These are phyloP conservation scores for Charina bottae DNA, from an alignment of 2,113 vertebrate species.

Conservation along the genomic window DNA sequence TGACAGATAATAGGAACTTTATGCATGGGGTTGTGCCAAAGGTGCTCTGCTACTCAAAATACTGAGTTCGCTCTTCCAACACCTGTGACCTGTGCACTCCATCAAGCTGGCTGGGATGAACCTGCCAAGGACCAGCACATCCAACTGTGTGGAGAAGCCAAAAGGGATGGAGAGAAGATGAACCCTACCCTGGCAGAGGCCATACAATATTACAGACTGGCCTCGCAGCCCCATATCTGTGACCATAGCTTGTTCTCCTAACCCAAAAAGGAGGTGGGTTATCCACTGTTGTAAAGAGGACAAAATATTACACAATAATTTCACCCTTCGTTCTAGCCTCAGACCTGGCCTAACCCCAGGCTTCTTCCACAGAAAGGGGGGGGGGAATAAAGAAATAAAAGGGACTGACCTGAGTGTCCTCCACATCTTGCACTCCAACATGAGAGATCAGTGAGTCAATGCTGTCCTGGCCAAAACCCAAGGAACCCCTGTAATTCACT, in stretches of 20 bases:
- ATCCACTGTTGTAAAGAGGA: background rate
- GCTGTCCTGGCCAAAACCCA: constrained; percentile 84
- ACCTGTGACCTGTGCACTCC: background rate
- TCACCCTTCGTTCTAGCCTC: background rate
- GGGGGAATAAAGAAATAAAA: background rate
- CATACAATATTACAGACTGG: background rate
- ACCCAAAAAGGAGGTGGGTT: background rate
- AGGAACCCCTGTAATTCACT: constrained; percentile 88
- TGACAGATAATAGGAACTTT: background rate
- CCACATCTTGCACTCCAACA: constrained; percentile 83
- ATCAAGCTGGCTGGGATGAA: background rate
- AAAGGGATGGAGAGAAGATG: background rate
- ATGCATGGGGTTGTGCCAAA: background rate
- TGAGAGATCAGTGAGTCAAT: constrained; percentile 80
- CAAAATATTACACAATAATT: background rate
- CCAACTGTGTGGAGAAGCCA: background rate
- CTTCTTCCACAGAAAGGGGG: background rate
- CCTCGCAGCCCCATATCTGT: background rate
- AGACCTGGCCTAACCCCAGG: background rate
- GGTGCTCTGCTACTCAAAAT: background rate
- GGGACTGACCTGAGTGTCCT: constrained; percentile 81
- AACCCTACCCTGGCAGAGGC: background rate
- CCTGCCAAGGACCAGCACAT: background rate
- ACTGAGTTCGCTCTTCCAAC: background rate
- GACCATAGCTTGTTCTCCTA: background rate